Base-by-base conservation (phyloP, 1,140 invertebrate species). In the Zaprionus ornatus region DNA sequence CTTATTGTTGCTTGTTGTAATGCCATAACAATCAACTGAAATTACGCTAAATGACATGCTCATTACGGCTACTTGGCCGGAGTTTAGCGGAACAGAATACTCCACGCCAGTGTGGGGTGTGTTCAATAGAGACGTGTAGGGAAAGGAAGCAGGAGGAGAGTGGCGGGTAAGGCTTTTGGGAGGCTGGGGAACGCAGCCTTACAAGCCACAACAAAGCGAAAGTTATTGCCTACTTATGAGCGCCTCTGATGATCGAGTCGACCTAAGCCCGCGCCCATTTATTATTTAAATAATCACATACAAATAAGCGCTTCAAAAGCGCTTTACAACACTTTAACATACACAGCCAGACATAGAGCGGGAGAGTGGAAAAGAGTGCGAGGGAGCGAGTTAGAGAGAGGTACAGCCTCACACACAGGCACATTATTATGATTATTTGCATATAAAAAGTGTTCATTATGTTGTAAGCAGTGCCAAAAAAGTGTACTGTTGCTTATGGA, bases 21-120 rank as follows among this genome's bases (percentile, higher is more conserved):
- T 88, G 77, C 85, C 85, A 88, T 88, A 88, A 88, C 85, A 88
- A 88, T 88, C 85, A 90, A 90, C 59, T 70, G 64, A 88, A 88
- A 88, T 88, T 88, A 88, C 84, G 80, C 78, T 90, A 88, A 88
- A 88, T 90, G 84, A 88, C 85, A 90, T 82, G 85, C 84, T 88
- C 84, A 88, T 88, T 88, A 88, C 80, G 84, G 74, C 62, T 70
- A 73, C 75, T 77, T 71, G 76, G 40, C 57, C 62, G 57, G 57
- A 19, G 40, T 68, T 48, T 66, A 54, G 23, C 17, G 37, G 40
- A 27, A 48, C 52, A 29, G 45, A 29, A 21, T 27, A 25, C n/a
- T 37, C 50, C 50, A 23, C 45, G 27, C 9, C 9, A 27, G 21
- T 17, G 62, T 32, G 64, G 37, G 25, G 17, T 15, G 21, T 40